Evolutionary conservation across 2,113 vertebrate genomes (phyloP).

Genomic region (Cyanistes caeruleus): DNA sequence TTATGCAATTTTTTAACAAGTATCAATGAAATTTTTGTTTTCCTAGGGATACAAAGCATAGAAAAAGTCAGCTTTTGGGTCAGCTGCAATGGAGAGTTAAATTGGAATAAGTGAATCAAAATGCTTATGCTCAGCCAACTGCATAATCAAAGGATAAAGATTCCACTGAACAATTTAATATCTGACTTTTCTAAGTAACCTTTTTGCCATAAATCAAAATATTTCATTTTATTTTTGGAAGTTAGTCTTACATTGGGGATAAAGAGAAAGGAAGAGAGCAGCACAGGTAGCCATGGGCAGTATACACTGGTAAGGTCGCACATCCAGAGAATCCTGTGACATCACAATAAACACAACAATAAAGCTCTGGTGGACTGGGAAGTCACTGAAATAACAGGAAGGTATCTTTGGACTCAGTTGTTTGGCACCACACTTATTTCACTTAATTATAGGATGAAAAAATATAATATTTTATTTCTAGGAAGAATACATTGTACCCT

Average conservation of each 20-base stretch:
- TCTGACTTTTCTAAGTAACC: constrained; percentile 12
- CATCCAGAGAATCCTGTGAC: neutral
- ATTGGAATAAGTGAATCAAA: constrained; percentile 47
- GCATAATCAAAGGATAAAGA: constrained; percentile 52
- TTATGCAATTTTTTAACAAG: constrained; percentile 45
- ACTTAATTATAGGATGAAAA: neutral
- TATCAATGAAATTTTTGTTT: constrained; percentile 54
- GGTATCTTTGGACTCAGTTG: neutral
- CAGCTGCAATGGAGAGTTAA: constrained; percentile 29
- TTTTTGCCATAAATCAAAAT: constrained; percentile 55
- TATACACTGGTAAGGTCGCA: neutral
- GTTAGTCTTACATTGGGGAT: neutral
- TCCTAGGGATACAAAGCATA: constrained; percentile 32
- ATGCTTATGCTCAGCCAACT: constrained; percentile 47
- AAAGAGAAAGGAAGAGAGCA: neutral
- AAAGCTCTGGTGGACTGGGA: neutral
- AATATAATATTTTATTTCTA: neutral
- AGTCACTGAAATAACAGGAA: neutral
- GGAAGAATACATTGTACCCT: fast-evolving
- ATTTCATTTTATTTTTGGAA: constrained; percentile 44
- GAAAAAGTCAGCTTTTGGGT: constrained; percentile 34
- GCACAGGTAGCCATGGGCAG: neutral
- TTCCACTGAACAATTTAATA: constrained; percentile 39
- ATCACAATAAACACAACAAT: neutral
- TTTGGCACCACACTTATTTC: neutral